These are phyloP conservation scores for Adela reaumurella DNA, from an alignment of 2,888 invertebrate species.

Conservation along the genomic window DNA sequence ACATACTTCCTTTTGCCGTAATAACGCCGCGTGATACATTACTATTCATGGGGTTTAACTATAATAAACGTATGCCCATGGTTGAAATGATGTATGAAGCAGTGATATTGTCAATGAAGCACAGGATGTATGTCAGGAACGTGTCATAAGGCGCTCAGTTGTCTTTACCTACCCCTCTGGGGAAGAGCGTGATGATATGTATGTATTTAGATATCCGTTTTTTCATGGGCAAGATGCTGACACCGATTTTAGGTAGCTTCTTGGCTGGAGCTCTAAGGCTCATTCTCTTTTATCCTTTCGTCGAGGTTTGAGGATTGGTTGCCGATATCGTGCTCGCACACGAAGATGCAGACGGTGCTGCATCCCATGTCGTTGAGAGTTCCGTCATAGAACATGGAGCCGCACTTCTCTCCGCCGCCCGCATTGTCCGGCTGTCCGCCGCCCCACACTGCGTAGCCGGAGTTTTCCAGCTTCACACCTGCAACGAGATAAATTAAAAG, in stretches of 20 bases:
- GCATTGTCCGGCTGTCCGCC: slow-evolving; percentile 28
- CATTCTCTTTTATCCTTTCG: slow-evolving; percentile 15
- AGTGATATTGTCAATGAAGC: too few relatives aligned
- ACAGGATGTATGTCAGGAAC: too few relatives aligned
- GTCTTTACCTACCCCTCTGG: too few relatives aligned
- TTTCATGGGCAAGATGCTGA: background rate
- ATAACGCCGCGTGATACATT: too few relatives aligned
- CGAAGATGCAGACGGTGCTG: slow-evolving; percentile 23
- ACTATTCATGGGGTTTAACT: slow-evolving; percentile 1
- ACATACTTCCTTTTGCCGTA: too few relatives aligned
- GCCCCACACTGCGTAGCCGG: slow-evolving; percentile 29
- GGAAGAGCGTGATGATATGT: too few relatives aligned
- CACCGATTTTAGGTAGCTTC: background rate
- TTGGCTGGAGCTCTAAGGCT: background rate
- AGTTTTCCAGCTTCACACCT: slow-evolving; percentile 22
- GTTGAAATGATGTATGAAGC: too few relatives aligned
- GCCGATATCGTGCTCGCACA: slow-evolving; percentile 33
- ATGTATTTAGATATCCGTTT: too few relatives aligned
- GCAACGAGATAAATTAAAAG: too few relatives aligned
- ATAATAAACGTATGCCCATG: too few relatives aligned
- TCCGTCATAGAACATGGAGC: slow-evolving; percentile 34
- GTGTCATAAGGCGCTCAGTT: too few relatives aligned
- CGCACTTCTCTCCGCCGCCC: slow-evolving; percentile 24
- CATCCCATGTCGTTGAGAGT: slow-evolving; percentile 29
- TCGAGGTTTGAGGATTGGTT: slow-evolving; percentile 10